phyloP scores from a whole-genome alignment of 1,140 invertebrate species.

The Subanguina moxae region DNA sequence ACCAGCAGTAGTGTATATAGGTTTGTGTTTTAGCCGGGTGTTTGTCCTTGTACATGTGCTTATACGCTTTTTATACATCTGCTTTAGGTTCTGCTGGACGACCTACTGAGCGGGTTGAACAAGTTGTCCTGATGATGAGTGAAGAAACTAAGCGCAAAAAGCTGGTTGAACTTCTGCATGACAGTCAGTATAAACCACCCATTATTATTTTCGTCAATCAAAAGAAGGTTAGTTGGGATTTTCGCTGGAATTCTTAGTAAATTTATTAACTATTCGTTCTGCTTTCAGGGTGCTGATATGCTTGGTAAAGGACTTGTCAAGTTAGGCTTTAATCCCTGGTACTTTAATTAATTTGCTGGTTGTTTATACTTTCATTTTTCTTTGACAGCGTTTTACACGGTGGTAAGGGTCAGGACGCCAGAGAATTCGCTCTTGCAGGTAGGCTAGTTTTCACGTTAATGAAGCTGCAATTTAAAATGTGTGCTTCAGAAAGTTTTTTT shows the following conservation, averaged over 20 bases:
- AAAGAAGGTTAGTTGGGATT: constrained; percentile 70
- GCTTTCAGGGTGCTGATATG: constrained; percentile 77
- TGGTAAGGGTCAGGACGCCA: constrained; percentile 98
- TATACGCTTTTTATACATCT: background rate
- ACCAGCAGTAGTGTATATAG: constrained; percentile 88
- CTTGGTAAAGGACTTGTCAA: constrained; percentile 93
- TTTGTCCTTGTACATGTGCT: constrained; percentile 59
- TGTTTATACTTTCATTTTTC: no score
- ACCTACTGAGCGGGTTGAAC: constrained; percentile 94
- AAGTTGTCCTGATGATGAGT: constrained; percentile 89
- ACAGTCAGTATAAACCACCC: constrained; percentile 73
- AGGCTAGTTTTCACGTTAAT: no score
- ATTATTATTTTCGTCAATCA: constrained; percentile 99
- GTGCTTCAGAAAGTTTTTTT: no score
- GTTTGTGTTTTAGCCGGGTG: no score
- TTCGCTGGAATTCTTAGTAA: constrained; percentile 14
- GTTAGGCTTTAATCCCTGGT: constrained; percentile 77
- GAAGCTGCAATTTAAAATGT: no score
- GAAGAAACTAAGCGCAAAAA: constrained; percentile 82
- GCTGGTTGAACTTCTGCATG: constrained; percentile 66
- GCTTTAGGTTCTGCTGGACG: constrained; percentile 78
- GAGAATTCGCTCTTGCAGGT: constrained; percentile 87
- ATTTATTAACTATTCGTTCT: no score
- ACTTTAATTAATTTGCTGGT: no score
- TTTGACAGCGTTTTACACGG: constrained; percentile 92